These are phyloP conservation scores for Corythaixoides concolor DNA, from an alignment of 2,113 vertebrate genomes.

Conservation along the genomic window DNA sequence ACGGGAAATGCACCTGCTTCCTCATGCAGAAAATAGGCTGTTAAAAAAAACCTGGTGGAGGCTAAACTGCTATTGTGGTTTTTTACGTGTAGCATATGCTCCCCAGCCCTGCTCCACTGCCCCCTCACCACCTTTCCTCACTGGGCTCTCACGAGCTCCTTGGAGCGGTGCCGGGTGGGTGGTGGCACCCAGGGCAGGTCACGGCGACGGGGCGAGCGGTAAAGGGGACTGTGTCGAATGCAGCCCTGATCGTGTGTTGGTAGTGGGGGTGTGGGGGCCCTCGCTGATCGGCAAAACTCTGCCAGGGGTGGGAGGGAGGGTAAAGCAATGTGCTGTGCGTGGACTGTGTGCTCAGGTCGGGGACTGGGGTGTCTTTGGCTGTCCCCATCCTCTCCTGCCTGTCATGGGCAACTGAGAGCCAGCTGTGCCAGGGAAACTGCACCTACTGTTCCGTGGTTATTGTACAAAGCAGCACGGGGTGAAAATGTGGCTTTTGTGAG, in stretches of 20 bases:
- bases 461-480: background rate
- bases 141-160: background rate
- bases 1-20: slow-evolving; percentile 64
- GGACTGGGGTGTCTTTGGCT: background rate
- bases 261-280: accelerated
- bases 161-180: background rate
- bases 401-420: background rate
- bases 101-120: background rate
- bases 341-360: background rate
- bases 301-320: background rate
- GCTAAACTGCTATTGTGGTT: slow-evolving; percentile 13
- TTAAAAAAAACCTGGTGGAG: background rate
- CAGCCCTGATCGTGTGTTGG: accelerated
- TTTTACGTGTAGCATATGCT: slow-evolving; percentile 53
- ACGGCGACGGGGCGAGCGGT: accelerated
- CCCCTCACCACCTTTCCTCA: accelerated
- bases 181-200: background rate
- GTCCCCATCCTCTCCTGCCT: background rate
- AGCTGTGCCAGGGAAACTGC: no score
- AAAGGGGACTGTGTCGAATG: accelerated
- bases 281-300: background rate
- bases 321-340: accelerated
- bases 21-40: slow-evolving; percentile 72
- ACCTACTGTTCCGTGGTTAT: accelerated
- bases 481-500: background rate